A percentile compares a stretch with the other conserved stretches of the same genome.
Conservation (phyloP, 2,797 vertebrate genomes). For the Onychomys arenicola region DNA sequence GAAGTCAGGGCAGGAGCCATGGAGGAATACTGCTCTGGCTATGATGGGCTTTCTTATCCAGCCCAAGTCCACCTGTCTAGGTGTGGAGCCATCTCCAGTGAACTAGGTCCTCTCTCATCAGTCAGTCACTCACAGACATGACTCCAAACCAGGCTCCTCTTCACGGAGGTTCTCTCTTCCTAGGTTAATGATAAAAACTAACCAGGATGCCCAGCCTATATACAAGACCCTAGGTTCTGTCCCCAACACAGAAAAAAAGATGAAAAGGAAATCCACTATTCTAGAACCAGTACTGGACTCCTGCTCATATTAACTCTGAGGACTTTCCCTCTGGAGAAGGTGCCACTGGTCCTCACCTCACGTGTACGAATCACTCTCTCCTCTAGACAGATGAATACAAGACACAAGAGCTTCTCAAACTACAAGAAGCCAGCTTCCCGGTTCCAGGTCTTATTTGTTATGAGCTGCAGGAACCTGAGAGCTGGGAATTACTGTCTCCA, state of each 20-base stretch:
- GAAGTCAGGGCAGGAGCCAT: neutral
- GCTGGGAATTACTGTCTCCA: constrained; percentile 14
- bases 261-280: neutral
- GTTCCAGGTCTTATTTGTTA: neutral
- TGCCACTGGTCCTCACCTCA: neutral
- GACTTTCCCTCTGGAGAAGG: neutral
- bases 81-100: neutral
- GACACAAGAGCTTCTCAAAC: neutral
- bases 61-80: neutral
- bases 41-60: neutral
- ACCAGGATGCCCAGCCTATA: neutral
- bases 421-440: neutral
- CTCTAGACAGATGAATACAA: neutral
- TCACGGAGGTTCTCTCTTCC: neutral
- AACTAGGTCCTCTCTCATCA: neutral
- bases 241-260: neutral
- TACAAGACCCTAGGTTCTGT: neutral
- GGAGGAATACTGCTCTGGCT: neutral
- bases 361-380: neutral
- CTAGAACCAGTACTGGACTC: neutral
- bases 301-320: neutral
- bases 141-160: neutral
- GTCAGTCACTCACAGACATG: neutral
- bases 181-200: neutral
- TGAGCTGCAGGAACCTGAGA: neutral